Percentiles rank a stretch among this genome's conserved stretches.
Conservation (phyloP, 2,113 vertebrate species). For the Leptodactylus fuscus region DNA sequence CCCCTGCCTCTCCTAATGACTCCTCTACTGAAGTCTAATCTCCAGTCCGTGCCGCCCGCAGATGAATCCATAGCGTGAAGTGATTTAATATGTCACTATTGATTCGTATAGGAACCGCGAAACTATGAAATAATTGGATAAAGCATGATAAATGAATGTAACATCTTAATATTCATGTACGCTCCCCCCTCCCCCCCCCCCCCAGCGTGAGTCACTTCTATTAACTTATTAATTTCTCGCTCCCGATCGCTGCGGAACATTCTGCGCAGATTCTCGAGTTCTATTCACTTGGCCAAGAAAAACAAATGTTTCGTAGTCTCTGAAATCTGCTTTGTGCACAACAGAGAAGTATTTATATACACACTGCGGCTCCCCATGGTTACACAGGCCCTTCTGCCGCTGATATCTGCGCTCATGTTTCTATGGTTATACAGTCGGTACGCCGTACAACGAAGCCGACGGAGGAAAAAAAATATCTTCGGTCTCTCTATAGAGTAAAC, state of each 20-base stretch:
- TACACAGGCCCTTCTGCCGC: constrained; percentile 15
- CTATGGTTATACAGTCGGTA: constrained; percentile 29
- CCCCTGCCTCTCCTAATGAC: not conserved
- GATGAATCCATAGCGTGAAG: not conserved
- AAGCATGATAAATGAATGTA: constrained; percentile 6
- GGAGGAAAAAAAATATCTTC: not conserved
- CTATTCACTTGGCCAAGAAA: not conserved
- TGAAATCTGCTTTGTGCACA: constrained; percentile 19
- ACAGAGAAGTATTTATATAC: constrained; percentile 19
- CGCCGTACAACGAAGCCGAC: not conserved
- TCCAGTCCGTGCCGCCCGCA: not conserved
- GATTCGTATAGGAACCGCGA: not conserved
- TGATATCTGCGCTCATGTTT: not conserved
- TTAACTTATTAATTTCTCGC: constrained; percentile 23
- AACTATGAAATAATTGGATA: constrained; percentile 20
- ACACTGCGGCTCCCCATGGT: constrained; percentile 29
- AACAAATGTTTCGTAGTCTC: not conserved
- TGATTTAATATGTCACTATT: constrained; percentile 18
- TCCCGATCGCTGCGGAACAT: not conserved
- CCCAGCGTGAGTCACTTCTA: constrained; percentile 17
- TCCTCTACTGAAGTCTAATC: not conserved
- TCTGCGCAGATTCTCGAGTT: not conserved
- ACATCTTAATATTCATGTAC: constrained; percentile 25
- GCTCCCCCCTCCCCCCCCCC: not conserved
- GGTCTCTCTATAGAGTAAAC: not conserved